Conservation (phyloP, 2,888 invertebrate species). For the Philereme transversata region DNA sequence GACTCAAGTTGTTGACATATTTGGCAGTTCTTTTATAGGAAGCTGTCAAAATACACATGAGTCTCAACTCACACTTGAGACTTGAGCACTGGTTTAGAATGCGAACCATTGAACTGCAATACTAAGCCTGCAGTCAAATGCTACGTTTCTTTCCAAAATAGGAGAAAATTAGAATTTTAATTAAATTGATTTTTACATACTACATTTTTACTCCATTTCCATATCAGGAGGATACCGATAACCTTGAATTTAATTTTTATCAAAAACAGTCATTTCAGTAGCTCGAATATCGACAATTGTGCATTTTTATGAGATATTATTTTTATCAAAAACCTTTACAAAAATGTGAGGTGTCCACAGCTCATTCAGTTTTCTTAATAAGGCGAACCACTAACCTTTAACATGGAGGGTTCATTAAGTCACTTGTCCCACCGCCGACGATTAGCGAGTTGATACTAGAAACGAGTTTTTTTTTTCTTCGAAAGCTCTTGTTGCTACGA, state of each 20-base stretch:
- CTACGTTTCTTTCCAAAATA: neutral
- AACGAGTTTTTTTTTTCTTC: neutral
- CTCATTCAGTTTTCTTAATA: neutral
- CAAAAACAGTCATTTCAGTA: conserved; percentile 10
- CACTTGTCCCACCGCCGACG: too few species aligned
- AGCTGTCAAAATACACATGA: too few species aligned
- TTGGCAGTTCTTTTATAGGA: too few species aligned
- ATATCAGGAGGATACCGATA: conserved; percentile 2
- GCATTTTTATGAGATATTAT: conserved; percentile 11
- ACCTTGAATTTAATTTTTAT: conserved; percentile 7
- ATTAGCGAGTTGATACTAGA: neutral
- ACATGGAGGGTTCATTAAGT: too few species aligned
- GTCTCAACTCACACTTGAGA: too few species aligned
- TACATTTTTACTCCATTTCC: neutral
- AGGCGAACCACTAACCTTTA: too few species aligned
- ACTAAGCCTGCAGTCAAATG: neutral
- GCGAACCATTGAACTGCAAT: too few species aligned
- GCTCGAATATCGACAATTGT: conserved; percentile 16
- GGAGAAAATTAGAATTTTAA: conserved; percentile 1
- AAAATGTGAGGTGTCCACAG: conserved; percentile 19
- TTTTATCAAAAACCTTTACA: conserved; percentile 6
- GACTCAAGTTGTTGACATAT: too few species aligned
- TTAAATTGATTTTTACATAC: conserved; percentile 2
- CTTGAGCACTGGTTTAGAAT: too few species aligned
- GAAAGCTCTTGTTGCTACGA: too few species aligned